phyloP scores from a whole-genome alignment of 1,140 invertebrate genomes.

The Neotoxoptera formosana region DNA sequence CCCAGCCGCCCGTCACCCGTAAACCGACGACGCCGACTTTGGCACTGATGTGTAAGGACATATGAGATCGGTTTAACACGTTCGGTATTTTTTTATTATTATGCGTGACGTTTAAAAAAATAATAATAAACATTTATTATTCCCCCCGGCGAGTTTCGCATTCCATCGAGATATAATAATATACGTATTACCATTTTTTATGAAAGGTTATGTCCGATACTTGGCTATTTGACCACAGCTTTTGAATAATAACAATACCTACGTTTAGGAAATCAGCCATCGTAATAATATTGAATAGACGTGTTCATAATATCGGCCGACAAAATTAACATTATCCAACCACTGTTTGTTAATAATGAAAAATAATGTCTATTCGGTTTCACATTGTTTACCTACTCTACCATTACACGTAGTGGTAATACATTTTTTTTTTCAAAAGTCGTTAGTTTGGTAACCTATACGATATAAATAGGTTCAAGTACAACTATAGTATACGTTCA shows the following conservation, averaged over 20 bases:
- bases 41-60: background rate
- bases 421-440: background rate
- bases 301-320: too few relatives aligned
- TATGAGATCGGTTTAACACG: background rate
- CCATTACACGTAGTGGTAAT: too few relatives aligned
- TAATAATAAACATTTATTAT: too few relatives aligned
- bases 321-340: background rate
- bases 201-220: too few relatives aligned
- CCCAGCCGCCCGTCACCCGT: background rate
- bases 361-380: background rate
- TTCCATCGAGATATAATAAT: too few relatives aligned
- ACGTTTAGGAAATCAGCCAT: too few relatives aligned
- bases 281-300: too few relatives aligned
- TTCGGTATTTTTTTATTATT: background rate
- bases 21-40: background rate
- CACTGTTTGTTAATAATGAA: background rate
- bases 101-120: background rate
- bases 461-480: background rate
- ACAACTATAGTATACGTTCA: background rate
- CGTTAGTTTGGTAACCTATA: too few relatives aligned
- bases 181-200: too few relatives aligned
- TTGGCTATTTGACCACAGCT: background rate
- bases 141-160: background rate
- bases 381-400: background rate
- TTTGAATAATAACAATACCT: background rate